Evolutionary conservation across 1,140 invertebrate genomes (phyloP).

Genomic region (Drosophila asahinai): DNA sequence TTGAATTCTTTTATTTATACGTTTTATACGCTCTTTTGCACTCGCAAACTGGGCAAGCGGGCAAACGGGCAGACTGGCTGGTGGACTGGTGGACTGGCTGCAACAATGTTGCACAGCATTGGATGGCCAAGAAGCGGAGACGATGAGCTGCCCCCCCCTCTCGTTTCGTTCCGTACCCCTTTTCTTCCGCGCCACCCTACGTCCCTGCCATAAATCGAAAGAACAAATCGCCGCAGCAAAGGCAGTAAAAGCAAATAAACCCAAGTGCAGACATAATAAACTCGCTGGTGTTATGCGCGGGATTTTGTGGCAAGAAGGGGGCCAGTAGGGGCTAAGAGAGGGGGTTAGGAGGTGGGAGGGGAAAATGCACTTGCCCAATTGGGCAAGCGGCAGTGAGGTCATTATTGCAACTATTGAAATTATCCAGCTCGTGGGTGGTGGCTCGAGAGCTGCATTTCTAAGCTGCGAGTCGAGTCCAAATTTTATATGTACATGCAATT

Average conservation of each 20-base stretch:
- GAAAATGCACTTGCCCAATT: conserved; percentile 62
- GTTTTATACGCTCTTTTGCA: conserved; percentile 80
- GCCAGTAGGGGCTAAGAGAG: not conserved
- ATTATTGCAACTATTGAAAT: conserved; percentile 82
- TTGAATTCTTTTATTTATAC: conserved; percentile 84
- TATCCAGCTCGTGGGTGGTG: conserved; percentile 71
- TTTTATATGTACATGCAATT: conserved; percentile 65
- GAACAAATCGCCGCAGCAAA: conserved; percentile 82
- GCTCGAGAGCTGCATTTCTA: conserved; percentile 25
- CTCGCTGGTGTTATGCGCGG: conserved; percentile 76
- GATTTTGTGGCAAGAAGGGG: conserved; percentile 20
- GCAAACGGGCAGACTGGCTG: conserved; percentile 21
- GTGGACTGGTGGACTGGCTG: conserved; percentile 38
- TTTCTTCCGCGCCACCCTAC: conserved; percentile 8
- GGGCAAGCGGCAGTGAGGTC: conserved; percentile 62
- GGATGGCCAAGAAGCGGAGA: conserved; percentile 46
- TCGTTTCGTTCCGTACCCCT: conserved; percentile 1
- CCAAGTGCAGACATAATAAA: conserved; percentile 83
- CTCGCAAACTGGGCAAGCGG: conserved; percentile 42
- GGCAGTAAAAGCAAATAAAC: conserved; percentile 83
- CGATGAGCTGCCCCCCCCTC: conserved; percentile 30
- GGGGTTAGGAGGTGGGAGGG: not conserved
- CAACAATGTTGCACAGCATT: conserved; percentile 78
- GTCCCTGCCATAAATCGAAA: conserved; percentile 76
- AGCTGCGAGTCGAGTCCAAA: conserved; percentile 24